Evolutionary conservation across 2,888 invertebrate genomes (phyloP), one percentile per base, ranked within the genome.

Genomic region (Ptychoptera contaminata): DNA sequence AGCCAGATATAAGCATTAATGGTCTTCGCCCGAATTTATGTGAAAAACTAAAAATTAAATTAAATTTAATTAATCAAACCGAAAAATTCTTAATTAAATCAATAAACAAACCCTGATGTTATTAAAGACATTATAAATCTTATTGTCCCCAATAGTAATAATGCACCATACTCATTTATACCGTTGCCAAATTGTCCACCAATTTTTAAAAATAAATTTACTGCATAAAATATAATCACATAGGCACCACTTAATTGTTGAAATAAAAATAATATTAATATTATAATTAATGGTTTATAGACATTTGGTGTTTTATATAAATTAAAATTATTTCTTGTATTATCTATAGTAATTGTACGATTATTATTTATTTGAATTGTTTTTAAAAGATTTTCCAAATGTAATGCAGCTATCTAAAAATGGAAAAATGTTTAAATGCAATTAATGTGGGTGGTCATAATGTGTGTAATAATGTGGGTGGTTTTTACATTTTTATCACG

Each of bases 181-280:
- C 46, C 44, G 34, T 52, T 40, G 14, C 49, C 52, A 38, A 51
- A 53, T 44, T 52, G 50, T 8, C 48, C 49, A 16, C 52, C 51
- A 29, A 54, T 50, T 47, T 51, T 50, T 12, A 43, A 16, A 45
- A 54, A 53, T 3, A 53, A 38, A 41, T 51, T 51, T 2, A 53
- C 48, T 1, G 52, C 52, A 51, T 75, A 75, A 54, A 75, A 73
- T 44, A 75, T 70, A 2, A 74, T 65, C 1, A 71, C 70, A 53
- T 75, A 76, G 2, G 67, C 66, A 7, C 74, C 73, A 2, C 73
- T 69, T 1, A 72, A 51, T 56, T 76, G 76, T 58, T 76, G 76
- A 16, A 73, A 60, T 6, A 71, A 34, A 50, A 74, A 69, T 16
- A 74, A 49, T 2, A 63, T 35, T 1, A 67, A 47, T 2, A 75